Conservation (phyloP, 2,113 vertebrate species). For the Aythya baeri region DNA sequence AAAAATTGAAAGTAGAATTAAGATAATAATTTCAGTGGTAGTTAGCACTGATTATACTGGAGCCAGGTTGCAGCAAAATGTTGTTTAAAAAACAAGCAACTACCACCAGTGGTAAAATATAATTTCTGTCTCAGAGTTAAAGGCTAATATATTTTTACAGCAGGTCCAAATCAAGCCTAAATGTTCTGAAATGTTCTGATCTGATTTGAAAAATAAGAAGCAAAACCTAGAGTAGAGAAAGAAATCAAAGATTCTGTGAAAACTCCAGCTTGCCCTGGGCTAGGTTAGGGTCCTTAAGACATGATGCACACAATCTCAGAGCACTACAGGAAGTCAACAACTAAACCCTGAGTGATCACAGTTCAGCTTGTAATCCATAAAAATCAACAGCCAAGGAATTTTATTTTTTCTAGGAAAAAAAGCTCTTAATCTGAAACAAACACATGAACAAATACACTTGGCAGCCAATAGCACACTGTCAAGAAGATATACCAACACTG, state of each 20-base stretch:
- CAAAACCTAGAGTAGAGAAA: neutral
- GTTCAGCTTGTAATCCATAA: neutral
- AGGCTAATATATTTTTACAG: neutral
- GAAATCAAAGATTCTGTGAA: neutral
- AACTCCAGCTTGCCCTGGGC: neutral
- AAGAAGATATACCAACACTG: neutral
- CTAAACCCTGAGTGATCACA: neutral
- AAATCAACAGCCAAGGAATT: neutral
- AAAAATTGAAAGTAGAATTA: neutral
- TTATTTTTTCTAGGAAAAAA: slow-evolving; percentile 14
- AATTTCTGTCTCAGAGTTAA: neutral
- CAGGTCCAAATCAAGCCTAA: neutral
- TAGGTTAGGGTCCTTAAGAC: neutral
- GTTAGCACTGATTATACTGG: neutral
- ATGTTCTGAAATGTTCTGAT: neutral
- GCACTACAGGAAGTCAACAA: neutral
- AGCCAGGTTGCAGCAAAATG: neutral
- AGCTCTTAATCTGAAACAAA: slow-evolving; percentile 36
- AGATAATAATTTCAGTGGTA: neutral
- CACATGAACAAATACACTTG: slow-evolving; percentile 23
- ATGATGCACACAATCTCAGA: neutral
- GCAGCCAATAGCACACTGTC: slow-evolving; percentile 18
- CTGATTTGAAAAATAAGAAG: neutral
- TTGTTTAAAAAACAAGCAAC: neutral
- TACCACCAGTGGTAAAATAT: neutral